Conservation (phyloP, 2,888 invertebrate genomes). For the Meganola albula region DNA sequence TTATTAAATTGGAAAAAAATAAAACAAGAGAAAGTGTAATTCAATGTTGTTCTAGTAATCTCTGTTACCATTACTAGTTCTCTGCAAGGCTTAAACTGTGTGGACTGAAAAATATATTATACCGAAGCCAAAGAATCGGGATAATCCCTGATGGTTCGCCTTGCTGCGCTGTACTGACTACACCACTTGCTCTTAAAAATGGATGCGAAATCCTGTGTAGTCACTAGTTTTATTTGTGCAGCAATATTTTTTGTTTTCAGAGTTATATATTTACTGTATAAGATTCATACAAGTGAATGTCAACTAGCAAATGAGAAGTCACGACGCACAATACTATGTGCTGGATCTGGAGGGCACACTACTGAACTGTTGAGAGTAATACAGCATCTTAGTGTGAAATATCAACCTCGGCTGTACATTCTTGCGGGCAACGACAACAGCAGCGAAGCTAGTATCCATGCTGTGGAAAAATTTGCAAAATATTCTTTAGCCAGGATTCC, state of each 20-base stretch:
- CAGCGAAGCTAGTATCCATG: conserved; percentile 82
- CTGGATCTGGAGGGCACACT: conserved; percentile 94
- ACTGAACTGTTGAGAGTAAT: conserved; percentile 92
- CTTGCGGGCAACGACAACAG: conserved; percentile 87
- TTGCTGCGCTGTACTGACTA: no score
- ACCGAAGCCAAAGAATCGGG: no score
- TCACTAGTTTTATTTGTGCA: no score
- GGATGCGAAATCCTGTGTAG: no score
- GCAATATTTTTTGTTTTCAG: conserved; percentile 37
- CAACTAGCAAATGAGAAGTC: conserved; percentile 31
- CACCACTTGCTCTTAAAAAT: no score
- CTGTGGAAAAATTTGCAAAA: conserved; percentile 60
- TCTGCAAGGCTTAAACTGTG: no score
- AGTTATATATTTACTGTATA: conserved; percentile 37
- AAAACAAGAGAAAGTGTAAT: no score
- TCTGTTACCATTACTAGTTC: no score
- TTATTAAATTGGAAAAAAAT: no score
- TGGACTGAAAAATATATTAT: no score
- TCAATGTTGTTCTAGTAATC: no score
- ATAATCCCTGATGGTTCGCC: no score
- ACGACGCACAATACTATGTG: conserved; percentile 78
- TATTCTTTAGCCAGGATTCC: conserved; percentile 81
- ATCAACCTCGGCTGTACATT: conserved; percentile 86
- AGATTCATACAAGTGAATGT: conserved; percentile 40
- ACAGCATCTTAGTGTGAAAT: conserved; percentile 80